Evolutionary conservation across 1,140 invertebrate species (phyloP), one percentile per base, ranked within the genome.

Genomic region (Sitodiplosis mosellana): DNA sequence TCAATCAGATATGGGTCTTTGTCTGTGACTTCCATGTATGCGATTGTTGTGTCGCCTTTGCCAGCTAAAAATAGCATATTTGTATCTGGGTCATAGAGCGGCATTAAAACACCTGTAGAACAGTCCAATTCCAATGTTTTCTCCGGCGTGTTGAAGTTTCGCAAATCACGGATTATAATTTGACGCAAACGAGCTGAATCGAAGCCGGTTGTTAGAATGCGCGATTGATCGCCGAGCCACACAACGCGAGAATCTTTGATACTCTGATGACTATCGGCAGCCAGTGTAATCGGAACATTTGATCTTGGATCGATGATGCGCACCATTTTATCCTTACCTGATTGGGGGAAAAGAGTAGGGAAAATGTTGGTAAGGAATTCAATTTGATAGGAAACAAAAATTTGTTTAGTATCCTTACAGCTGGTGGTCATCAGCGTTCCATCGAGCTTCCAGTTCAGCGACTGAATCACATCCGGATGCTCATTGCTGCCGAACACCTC

Each of bases 11-110:
- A 85, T 1, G 87, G 87, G 57, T 90, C 86, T 55, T 80, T 77
- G 49, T 89, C 83, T 22, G 73, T 79, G 1, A 91, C 74, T 68
- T 91, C 87, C 75, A 87, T 77, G 55, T 88, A 91, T 21, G 77
- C 69, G 41, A 91, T 87, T 0, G 85, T 87, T 0, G 83, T 86
- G 57, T 90, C 87, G 8, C 83, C 87, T 69, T 94, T 92, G n/a
- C 88, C 89, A 54, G 84, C 83, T 33, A 94, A 65, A 66, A 94
- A 94, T 19, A 94, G 69, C 89, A 94, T 92, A 52, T 85, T 84
- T 18, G 91, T 94, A 55, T 94, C 90, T 33, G 82, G 65, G 71
- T 94, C 90, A 63, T 78, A 91, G 0, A 92, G 65, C 0, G 89
- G 88, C 72, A 93, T 89, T 43, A 93, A 60, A 48, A 89, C 81